These are phyloP conservation scores for Rhaphigaster nebulosa DNA, from an alignment of 2,888 invertebrate genomes.

Conservation along the genomic window DNA sequence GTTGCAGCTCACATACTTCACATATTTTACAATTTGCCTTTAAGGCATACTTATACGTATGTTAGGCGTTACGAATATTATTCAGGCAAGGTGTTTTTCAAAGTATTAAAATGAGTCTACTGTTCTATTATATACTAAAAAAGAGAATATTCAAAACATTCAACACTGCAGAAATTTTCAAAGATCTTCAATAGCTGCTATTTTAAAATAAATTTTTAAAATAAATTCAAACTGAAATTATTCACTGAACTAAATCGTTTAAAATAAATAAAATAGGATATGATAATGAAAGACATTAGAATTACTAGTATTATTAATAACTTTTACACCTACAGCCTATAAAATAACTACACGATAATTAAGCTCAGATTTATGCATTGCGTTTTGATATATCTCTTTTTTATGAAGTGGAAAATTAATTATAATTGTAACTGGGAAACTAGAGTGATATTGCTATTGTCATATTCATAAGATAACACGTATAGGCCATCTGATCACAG, in stretches of 20 bases:
- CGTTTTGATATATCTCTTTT: slow-evolving; percentile 48
- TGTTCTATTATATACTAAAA: background rate
- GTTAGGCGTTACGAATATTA: slow-evolving; percentile 38
- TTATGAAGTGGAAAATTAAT: slow-evolving; percentile 8
- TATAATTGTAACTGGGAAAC: slow-evolving; percentile 19
- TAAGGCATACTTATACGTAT: slow-evolving; percentile 41
- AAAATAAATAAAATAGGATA: slow-evolving; percentile 6
- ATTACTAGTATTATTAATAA: slow-evolving; percentile 28
- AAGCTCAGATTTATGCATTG: slow-evolving; percentile 45
- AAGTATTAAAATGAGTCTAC: slow-evolving; percentile 46
- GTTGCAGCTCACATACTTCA: slow-evolving; percentile 53
- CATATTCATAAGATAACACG: background rate
- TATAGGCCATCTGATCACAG: background rate
- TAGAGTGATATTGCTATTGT: background rate
- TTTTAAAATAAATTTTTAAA: slow-evolving; percentile 35
- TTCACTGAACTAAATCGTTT: background rate
- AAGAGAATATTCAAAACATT: slow-evolving; percentile 45
- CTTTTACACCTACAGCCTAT: slow-evolving; percentile 35
- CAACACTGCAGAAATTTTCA: background rate
- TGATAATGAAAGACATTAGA: slow-evolving; percentile 42
- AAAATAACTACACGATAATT: slow-evolving; percentile 2
- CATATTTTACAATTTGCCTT: slow-evolving; percentile 53
- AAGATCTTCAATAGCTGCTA: background rate
- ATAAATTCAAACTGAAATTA: background rate
- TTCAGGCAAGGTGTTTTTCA: slow-evolving; percentile 41